Evolutionary conservation across 2,888 invertebrate genomes (phyloP).

Genomic region (Epicampocera succincta): DNA sequence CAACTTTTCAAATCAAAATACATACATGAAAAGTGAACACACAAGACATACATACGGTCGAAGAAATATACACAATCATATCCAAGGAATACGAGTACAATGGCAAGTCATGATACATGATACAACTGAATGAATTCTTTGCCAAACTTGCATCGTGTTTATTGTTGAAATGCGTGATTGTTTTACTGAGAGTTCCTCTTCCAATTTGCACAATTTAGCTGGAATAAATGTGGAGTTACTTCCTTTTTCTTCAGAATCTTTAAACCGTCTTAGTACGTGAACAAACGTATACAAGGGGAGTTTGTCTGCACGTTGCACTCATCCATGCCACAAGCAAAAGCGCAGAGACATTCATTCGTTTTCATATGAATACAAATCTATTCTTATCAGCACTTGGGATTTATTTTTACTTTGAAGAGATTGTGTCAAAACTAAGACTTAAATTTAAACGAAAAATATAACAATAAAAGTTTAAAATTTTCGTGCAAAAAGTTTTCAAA

Average conservation of each 20-base stretch:
- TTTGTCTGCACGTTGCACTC: too few species aligned
- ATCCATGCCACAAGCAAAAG: too few species aligned
- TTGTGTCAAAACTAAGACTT: constrained; percentile 1
- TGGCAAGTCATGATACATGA: neutral
- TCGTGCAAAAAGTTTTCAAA: too few species aligned
- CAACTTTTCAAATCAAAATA: constrained; percentile 5
- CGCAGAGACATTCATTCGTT: neutral
- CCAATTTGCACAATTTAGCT: neutral
- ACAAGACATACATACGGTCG: neutral
- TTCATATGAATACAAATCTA: constrained; percentile 13
- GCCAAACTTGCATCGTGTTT: constrained; percentile 38
- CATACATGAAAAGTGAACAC: neutral
- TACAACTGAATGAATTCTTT: constrained; percentile 18
- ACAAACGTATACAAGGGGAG: too few species aligned
- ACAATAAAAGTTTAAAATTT: too few species aligned
- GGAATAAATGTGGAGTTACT: constrained; percentile 4
- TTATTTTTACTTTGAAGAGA: constrained; percentile 29
- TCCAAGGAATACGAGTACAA: constrained; percentile 9
- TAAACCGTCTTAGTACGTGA: constrained; percentile 19
- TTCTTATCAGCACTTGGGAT: constrained; percentile 18
- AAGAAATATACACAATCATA: neutral
- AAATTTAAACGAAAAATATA: too few species aligned
- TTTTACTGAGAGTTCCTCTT: constrained; percentile 47
- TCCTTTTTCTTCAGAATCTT: constrained; percentile 12
- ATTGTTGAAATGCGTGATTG: constrained; percentile 64